phyloP scores from a whole-genome alignment of 2,113 vertebrate genomes.

The Myodes glareolus region DNA sequence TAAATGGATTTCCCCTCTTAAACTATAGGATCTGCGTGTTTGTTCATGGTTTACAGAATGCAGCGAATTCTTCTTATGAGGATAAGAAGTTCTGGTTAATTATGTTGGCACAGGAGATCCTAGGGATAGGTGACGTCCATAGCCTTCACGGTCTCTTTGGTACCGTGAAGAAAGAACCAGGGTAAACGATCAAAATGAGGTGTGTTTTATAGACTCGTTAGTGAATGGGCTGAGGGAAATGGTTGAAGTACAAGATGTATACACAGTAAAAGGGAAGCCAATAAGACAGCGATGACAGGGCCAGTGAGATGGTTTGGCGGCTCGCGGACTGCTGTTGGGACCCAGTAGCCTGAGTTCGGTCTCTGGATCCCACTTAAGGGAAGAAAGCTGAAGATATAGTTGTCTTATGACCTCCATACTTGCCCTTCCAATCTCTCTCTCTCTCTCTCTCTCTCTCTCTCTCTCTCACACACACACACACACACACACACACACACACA shows the following conservation, averaged over 20 bases:
- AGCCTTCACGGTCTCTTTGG: not conserved
- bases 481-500: not conserved
- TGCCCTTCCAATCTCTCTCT: not conserved
- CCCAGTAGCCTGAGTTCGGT: not conserved
- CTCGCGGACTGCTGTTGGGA: fast-evolving
- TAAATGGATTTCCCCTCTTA: not conserved
- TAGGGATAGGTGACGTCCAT: not conserved
- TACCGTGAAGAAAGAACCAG: not conserved
- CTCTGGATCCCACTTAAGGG: too few relatives aligned
- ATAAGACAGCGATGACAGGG: not conserved
- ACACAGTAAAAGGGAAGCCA: not conserved
- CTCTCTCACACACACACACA: too few relatives aligned
- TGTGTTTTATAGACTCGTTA: not conserved
- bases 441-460: too few relatives aligned
- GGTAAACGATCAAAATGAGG: not conserved
- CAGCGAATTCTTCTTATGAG: not conserved
- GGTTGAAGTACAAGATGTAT: not conserved
- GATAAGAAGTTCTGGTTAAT: not conserved
- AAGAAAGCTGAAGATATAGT: not conserved
- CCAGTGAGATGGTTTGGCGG: not conserved
- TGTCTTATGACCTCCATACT: not conserved
- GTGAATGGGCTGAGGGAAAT: constrained; percentile 21
- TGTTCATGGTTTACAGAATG: not conserved
- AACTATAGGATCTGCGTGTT: not conserved
- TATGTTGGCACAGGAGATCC: not conserved